Conservation (phyloP, 1,140 invertebrate genomes). For the Platyscapa corneri region DNA sequence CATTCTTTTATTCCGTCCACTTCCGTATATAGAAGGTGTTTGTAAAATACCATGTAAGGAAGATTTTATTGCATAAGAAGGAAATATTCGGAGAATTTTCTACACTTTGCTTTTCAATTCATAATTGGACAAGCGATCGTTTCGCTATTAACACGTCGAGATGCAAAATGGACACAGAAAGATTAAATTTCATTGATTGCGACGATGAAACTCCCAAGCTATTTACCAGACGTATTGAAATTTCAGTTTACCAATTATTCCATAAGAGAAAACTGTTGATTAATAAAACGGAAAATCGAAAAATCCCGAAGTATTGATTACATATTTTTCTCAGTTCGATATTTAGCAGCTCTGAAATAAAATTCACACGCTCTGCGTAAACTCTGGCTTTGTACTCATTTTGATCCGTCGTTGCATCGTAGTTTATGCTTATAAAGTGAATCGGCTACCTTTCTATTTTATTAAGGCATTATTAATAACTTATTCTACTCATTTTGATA, state of each 20-base stretch:
- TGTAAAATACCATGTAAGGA: background rate
- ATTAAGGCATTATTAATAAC: constrained; percentile 18
- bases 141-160: background rate
- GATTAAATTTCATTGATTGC: too few species aligned
- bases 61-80: background rate
- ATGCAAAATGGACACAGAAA: too few species aligned
- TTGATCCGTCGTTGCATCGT: background rate
- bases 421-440: background rate
- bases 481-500: constrained; percentile 4
- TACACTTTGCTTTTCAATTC: background rate
- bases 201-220: background rate
- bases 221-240: background rate
- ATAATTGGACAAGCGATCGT: background rate
- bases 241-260: background rate
- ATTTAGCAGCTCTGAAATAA: background rate
- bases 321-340: background rate
- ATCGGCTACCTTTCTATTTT: background rate
- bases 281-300: background rate
- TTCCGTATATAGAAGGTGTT: background rate
- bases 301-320: too few species aligned
- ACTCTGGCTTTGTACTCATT: background rate
- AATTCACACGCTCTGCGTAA: background rate
- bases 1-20: constrained; percentile 5
- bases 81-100: background rate
- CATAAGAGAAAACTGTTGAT: background rate